Evolutionary conservation across 2,113 vertebrate species (phyloP), one percentile per base, ranked within the genome.

Genomic region (Regulus satrapa): DNA sequence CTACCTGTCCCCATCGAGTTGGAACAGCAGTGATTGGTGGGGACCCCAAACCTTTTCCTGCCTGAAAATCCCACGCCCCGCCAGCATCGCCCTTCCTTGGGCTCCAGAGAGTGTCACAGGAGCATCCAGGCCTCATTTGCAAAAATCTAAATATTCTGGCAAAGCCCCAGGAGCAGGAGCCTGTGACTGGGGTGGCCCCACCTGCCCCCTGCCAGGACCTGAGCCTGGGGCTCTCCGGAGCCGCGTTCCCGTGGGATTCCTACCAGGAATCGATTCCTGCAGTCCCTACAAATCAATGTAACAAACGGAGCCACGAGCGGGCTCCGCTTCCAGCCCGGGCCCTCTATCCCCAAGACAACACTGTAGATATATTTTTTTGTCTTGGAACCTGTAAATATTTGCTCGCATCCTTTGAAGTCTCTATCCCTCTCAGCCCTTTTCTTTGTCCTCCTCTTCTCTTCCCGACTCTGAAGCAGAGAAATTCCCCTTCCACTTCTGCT

Each of bases 341-440:
- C 58, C 72, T 63, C 18, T 43, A 69, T 81, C 91, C 95, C 93
- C 88, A 79, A 92, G 94, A 95, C 85, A 91, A 28, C 91, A 34
- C 78, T 95, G 92, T 68, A 80, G 94, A 96, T 96, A 91, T 36
- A 62, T 76, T 75, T 51, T 83, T 82, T 64, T 94, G 86, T 97
- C 95, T 96, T 93, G 93, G 86, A 95, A 61, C 92, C 72, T 97
- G 96, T 96, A 97, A 96, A 97, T 96, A 96, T 96, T 97, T 97
- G 83, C 95, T 96, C 79, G n/a, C 5, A 0, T 58, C 48, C 83
- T 81, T 89, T 91, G 95, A 97, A 91, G 69, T 92, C 92, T 96
- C 67, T 92, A 89, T 95, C 71, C 88, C 62, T 84, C 79, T 81
- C 73, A 74, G n/a, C 58, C 41, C 85, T 85, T 87, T 71, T 62